Evolutionary conservation across 2,888 invertebrate species (phyloP).

Genomic region (Hyposoter dolosus): DNA sequence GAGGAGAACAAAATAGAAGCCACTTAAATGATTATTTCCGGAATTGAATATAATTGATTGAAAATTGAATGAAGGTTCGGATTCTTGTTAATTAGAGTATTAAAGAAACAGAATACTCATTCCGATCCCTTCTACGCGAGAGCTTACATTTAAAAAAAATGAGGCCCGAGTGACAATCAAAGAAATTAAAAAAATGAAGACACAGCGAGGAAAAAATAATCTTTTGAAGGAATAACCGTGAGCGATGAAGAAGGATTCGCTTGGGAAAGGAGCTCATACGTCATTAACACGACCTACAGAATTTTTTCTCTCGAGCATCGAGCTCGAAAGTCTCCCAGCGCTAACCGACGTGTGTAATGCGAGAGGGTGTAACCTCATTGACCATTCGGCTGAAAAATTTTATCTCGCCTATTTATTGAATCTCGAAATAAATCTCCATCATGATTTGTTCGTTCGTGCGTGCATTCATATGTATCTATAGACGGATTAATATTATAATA

Average conservation of each 20-base stretch:
- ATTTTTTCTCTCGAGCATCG: conserved; percentile 19
- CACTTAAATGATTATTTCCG: too few relatives aligned
- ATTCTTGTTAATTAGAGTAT: not conserved
- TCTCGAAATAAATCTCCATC: conserved; percentile 36
- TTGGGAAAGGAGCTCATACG: not conserved
- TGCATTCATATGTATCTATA: not conserved
- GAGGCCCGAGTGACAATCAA: not conserved
- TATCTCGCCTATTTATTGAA: conserved; percentile 46
- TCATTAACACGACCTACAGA: conserved; percentile 8
- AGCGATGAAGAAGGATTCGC: not conserved
- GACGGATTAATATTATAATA: not conserved
- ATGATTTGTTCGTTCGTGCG: conserved; percentile 14
- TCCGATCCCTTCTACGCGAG: not conserved
- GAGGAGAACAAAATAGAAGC: too few relatives aligned
- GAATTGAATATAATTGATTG: too few relatives aligned
- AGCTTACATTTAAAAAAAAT: not conserved
- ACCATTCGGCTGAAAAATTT: conserved; percentile 37
- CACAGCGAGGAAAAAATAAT: not conserved
- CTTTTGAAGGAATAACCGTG: not conserved
- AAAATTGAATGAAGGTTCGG: not conserved
- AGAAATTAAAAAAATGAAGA: not conserved
- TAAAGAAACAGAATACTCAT: not conserved
- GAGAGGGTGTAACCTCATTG: conserved; percentile 50
- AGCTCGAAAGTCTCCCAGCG: conserved; percentile 12
- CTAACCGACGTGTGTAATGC: conserved; percentile 30